Evolutionary conservation across 2,888 invertebrate genomes (phyloP).

Genomic region (Synanthedon formicaeformis): DNA sequence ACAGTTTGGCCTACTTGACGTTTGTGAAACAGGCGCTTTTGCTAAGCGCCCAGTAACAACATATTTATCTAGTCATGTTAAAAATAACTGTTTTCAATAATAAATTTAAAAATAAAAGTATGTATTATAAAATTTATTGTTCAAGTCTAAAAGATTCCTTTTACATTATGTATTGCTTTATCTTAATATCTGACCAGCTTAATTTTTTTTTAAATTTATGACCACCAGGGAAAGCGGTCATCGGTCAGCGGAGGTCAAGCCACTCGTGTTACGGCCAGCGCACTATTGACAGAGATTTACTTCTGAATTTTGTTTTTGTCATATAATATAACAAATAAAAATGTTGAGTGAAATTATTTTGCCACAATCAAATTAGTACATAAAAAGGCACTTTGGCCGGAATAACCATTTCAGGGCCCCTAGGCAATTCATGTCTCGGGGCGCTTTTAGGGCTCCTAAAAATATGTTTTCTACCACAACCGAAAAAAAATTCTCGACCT

Average conservation of each 20-base stretch:
- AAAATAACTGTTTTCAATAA: no score
- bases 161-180: conserved; percentile 12
- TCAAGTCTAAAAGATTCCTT: conserved; percentile 4
- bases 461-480: no score
- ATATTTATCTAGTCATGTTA: no score
- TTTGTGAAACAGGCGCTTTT: no score
- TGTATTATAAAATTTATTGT: not conserved
- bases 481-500: no score
- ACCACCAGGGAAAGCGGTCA: conserved; percentile 29
- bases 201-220: conserved; percentile 15
- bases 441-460: no score
- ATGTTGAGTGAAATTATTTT: not conserved
- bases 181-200: conserved; percentile 25
- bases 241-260: conserved; percentile 17
- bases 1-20: no score
- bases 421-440: no score
- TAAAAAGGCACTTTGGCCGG: no score
- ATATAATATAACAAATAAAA: not conserved
- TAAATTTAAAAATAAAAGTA: not conserved
- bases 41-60: no score
- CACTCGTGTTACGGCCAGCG: conserved; percentile 15
- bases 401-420: no score
- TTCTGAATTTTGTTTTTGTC: conserved; percentile 12
- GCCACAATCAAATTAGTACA: no score
- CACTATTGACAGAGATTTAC: conserved; percentile 30